Conservation (phyloP, 53 echinoderm and acorn worm species). For the Patiria pectinifera region DNA sequence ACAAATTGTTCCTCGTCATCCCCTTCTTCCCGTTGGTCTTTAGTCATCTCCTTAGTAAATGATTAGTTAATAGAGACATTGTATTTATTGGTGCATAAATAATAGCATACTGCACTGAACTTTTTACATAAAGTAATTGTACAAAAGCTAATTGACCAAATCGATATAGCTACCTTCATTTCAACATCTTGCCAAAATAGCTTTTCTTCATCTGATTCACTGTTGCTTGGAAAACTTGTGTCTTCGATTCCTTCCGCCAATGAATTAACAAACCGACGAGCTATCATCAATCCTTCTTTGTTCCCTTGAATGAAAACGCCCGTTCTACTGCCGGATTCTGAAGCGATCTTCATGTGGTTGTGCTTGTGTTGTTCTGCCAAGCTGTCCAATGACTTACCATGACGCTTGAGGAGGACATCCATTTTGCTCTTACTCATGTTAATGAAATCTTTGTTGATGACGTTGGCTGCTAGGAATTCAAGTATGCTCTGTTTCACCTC, state of each 20-base stretch:
- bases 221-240: too few relatives aligned
- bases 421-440: background rate
- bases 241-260: too few relatives aligned
- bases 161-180: too few relatives aligned
- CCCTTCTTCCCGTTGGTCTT: background rate
- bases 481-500: background rate
- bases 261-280: background rate
- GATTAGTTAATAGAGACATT: too few relatives aligned
- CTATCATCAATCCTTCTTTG: background rate
- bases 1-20: slow-evolving; percentile 37
- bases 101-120: too few relatives aligned
- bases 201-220: too few relatives aligned
- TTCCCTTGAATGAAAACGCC: background rate
- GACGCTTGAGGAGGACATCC: background rate
- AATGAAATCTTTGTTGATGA: background rate
- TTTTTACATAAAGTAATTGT: too few relatives aligned
- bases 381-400: background rate
- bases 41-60: too few relatives aligned
- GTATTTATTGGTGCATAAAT: too few relatives aligned
- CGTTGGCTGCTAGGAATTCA: background rate
- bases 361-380: background rate
- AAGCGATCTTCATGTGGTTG: background rate
- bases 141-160: too few relatives aligned
- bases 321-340: background rate
- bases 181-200: too few relatives aligned